A percentile compares a stretch with the other conserved stretches of the same genome.
phyloP scores from a whole-genome alignment of 2,113 vertebrate genomes.

The Cephalopterus ornatus region DNA sequence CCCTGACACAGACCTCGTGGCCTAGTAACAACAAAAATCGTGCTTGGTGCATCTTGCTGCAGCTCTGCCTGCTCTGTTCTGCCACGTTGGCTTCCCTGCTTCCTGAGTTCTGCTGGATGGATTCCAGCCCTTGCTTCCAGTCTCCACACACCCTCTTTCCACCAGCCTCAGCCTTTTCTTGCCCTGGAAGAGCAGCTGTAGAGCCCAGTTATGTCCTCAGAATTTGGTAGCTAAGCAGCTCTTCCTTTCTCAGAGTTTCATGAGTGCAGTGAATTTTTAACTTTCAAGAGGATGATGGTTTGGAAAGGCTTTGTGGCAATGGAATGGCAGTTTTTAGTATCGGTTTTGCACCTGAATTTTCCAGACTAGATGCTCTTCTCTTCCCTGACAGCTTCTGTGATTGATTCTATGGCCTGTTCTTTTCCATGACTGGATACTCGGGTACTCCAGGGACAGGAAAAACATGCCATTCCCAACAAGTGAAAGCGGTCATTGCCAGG shows the following conservation, averaged over 20 bases:
- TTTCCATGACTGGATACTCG: background rate
- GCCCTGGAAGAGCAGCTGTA: background rate
- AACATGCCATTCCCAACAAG: rapidly evolving
- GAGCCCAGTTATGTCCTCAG: background rate
- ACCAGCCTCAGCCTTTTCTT: background rate
- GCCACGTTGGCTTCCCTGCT: background rate
- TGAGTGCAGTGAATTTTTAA: background rate
- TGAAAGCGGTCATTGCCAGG: background rate
- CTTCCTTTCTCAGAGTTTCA: background rate
- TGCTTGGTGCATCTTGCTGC: background rate
- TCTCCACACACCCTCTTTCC: background rate
- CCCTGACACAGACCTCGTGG: background rate
- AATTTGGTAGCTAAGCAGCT: background rate
- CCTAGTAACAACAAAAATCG: background rate
- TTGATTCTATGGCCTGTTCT: background rate
- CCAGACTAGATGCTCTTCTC: background rate
- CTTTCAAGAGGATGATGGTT: background rate
- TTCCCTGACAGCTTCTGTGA: background rate
- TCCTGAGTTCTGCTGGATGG: background rate
- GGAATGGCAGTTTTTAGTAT: background rate
- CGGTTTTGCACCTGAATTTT: background rate
- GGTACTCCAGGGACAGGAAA: background rate
- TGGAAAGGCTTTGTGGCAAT: background rate
- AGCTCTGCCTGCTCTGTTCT: background rate
- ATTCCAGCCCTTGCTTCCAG: background rate